Conservation (phyloP, 2,797 vertebrate genomes). For the Synanceia verrucosa region DNA sequence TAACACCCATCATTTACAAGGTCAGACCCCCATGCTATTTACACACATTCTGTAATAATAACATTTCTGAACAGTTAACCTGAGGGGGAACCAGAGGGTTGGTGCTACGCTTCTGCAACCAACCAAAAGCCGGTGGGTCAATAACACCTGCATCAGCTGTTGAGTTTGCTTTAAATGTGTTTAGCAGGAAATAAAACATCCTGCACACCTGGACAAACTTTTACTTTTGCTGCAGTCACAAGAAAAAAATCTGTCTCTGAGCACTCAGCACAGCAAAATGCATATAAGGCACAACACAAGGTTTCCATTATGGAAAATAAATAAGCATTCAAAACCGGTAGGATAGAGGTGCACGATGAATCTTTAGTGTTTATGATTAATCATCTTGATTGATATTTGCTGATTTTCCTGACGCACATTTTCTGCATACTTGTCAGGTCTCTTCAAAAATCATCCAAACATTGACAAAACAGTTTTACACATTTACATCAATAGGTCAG, state of each 20-base stretch:
- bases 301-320: constrained; percentile 78
- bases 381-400: background rate
- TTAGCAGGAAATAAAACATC: background rate
- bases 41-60: background rate
- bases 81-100: too few species aligned
- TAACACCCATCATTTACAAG: background rate
- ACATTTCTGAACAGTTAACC: too few species aligned
- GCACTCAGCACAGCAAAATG: constrained; percentile 39
- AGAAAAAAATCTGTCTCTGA: background rate
- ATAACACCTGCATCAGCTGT: too few species aligned
- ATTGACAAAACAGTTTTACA: background rate
- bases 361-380: background rate
- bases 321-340: background rate
- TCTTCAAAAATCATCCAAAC: background rate
- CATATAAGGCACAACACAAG: constrained; percentile 59
- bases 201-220: background rate
- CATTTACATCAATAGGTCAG: background rate
- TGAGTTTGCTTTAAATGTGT: background rate
- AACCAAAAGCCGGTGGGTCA: too few species aligned
- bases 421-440: background rate
- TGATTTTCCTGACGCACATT: background rate
- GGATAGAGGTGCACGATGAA: background rate
- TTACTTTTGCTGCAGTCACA: background rate
- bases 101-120: too few species aligned
- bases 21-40: background rate